Base-by-base conservation (phyloP, 2,797 vertebrate genomes). In the Xyrichtys novacula region DNA sequence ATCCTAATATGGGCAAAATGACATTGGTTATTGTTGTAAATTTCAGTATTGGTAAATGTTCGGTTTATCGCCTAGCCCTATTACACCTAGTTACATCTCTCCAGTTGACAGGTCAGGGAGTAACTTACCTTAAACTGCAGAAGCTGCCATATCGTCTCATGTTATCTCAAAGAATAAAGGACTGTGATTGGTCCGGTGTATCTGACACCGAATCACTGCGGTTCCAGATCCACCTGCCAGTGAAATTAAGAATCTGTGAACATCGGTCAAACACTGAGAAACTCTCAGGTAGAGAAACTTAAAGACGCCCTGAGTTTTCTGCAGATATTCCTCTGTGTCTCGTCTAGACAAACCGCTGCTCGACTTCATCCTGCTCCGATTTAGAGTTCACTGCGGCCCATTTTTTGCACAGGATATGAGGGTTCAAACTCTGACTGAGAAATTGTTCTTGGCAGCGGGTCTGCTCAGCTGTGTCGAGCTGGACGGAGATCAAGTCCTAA, bases 391-490 rank as follows among this genome's bases (percentile, higher is more conserved):
- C 65, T 57, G 31, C 43, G 62, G 66, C 42, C 44, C 48, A 47
- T 63, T 74, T 39, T 74, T 67, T 26, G 53, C 60, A 65, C 74
- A 81, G 80, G 68, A 71, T 75, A 61, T 49, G 48, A 81, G 58
- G 40, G 66, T 47, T 81, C 44, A 64, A 61, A 73, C 58, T 70
- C 54, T 39, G 82, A 65, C 71, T 65, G 57, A 38, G 46, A 70
- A 23, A 60, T 65, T 72, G 63, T 69, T 80, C n/a, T 78, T 83
- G 84, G 81, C 62, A 78, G 66, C 3, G 2, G 20, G 9, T 48
- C 52, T 42, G 44, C 67, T 90, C 84, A 87, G 79, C 84, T 86
- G 85, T 75, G 84, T 48, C 57, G 43, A 57, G 49, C 57, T 73
- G 77, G 71, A 75, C 78, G 55, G 68, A 83, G 48, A 68, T 85